Percentiles rank a stretch among this genome's conserved stretches.
Conservation (phyloP, 2,113 vertebrate species). For the Grammomys dolichurus region DNA sequence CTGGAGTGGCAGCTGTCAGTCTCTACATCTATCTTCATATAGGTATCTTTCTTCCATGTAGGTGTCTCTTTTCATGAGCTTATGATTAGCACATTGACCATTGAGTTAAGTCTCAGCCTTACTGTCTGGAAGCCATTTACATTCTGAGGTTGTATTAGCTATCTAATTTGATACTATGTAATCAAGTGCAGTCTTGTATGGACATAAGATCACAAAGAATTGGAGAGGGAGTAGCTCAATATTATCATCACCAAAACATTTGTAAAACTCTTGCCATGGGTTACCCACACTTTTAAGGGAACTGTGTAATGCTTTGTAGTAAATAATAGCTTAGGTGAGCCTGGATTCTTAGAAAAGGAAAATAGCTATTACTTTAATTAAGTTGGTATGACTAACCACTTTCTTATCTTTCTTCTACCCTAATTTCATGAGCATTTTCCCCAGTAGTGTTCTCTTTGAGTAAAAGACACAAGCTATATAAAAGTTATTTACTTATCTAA, state of each 20-base stretch:
- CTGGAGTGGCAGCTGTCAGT: accelerated
- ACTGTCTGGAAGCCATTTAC: not conserved
- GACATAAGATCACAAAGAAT: accelerated
- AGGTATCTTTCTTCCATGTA: accelerated
- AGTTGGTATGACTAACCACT: not conserved
- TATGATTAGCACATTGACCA: not conserved
- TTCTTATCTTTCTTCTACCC: not conserved
- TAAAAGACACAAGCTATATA: not conserved
- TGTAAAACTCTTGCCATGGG: not conserved
- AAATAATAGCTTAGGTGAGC: not conserved
- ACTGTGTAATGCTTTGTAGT: not conserved
- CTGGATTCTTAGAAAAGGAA: not conserved
- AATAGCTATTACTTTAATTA: not conserved
- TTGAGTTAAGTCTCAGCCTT: not conserved
- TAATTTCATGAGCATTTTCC: not conserved
- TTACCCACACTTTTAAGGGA: no score
- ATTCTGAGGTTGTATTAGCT: not conserved
- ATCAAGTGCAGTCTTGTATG: accelerated
- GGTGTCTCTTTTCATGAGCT: accelerated
- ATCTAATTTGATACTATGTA: not conserved
- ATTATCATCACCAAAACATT: not conserved
- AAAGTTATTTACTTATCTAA: slow-evolving; percentile 56
- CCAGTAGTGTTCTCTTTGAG: not conserved
- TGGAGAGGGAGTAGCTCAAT: accelerated
- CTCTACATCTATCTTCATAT: not conserved